These are phyloP conservation scores for Procambarus clarkii DNA, from an alignment of 1,140 invertebrate species.

Conservation along the genomic window DNA sequence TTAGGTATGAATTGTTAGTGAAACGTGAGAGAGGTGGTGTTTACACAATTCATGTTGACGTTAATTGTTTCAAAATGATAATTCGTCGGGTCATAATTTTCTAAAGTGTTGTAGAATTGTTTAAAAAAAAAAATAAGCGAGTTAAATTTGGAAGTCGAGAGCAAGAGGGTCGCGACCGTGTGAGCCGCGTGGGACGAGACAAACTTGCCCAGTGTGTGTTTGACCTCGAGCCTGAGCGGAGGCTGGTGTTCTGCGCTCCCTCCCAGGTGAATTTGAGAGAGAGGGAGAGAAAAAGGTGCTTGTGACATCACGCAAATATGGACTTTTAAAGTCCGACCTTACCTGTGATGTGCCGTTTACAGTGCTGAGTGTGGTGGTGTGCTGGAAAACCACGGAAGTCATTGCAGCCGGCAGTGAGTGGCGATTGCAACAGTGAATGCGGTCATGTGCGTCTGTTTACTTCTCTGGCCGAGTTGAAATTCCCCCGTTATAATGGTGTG, in stretches of 20 bases:
- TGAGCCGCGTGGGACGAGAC: neutral
- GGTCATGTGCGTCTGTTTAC: slow-evolving; percentile 54
- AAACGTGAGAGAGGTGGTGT: neutral
- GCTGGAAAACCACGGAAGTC: neutral
- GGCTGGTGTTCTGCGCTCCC: neutral
- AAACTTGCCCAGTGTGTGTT: slow-evolving; percentile 26
- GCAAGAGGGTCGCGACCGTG: neutral
- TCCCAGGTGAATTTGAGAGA: neutral
- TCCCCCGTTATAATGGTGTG: slow-evolving; percentile 24
- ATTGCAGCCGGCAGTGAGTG: slow-evolving; percentile 50
- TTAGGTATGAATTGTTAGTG: neutral
- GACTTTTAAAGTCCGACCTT: slow-evolving; percentile 12
- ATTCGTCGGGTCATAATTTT: neutral
- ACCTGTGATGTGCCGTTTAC: neutral
- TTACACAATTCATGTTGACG: neutral
- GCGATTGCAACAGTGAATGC: slow-evolving; percentile 49
- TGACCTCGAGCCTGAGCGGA: neutral
- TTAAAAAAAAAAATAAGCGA: neutral
- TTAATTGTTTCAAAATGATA: neutral
- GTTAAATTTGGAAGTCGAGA: neutral
- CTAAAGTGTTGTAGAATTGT: neutral
- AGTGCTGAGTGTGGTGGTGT: neutral
- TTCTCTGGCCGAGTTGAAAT: slow-evolving; percentile 31
- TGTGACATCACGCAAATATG: neutral
- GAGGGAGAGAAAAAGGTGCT: neutral